Evolutionary conservation across 2,113 vertebrate genomes (phyloP).

Genomic region (Butorides virescens): DNA sequence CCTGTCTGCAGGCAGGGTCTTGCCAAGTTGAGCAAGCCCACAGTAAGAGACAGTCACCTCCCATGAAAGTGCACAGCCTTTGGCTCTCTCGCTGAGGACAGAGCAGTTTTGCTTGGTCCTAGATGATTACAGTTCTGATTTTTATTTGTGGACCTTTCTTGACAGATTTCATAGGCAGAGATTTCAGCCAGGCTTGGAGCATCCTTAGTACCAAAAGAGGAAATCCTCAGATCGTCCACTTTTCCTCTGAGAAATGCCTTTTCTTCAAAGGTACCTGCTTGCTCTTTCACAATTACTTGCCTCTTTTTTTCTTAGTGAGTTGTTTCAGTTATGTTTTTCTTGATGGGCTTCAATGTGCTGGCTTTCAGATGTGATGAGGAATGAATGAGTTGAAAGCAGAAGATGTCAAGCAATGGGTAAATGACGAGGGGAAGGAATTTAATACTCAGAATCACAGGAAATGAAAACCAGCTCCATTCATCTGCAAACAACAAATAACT

Average conservation of each 20-base stretch:
- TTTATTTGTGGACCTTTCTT: background rate
- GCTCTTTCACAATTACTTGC: background rate
- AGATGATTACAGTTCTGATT: background rate
- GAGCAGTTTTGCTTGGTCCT: background rate
- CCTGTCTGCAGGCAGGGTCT: background rate
- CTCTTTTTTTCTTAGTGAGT: background rate
- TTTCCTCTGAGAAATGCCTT: background rate
- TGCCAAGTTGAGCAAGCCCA: accelerated
- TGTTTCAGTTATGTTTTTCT: conserved; percentile 4
- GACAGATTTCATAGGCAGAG: background rate
- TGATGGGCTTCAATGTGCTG: background rate
- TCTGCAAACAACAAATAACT: conserved; percentile 49
- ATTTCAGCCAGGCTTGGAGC: background rate
- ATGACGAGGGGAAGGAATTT: background rate
- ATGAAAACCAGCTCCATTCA: conserved; percentile 41
- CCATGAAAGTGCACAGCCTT: background rate
- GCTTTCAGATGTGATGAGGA: background rate
- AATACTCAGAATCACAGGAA: conserved; percentile 9
- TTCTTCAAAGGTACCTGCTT: background rate
- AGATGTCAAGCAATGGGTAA: conserved; percentile 17
- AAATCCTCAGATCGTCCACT: background rate
- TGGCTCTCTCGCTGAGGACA: background rate
- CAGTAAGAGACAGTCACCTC: background rate
- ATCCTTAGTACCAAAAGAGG: background rate
- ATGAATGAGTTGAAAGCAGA: conserved; percentile 14